Evolutionary conservation across 2,797 vertebrate genomes (phyloP).

Genomic region (Eulemur rubriventer): DNA sequence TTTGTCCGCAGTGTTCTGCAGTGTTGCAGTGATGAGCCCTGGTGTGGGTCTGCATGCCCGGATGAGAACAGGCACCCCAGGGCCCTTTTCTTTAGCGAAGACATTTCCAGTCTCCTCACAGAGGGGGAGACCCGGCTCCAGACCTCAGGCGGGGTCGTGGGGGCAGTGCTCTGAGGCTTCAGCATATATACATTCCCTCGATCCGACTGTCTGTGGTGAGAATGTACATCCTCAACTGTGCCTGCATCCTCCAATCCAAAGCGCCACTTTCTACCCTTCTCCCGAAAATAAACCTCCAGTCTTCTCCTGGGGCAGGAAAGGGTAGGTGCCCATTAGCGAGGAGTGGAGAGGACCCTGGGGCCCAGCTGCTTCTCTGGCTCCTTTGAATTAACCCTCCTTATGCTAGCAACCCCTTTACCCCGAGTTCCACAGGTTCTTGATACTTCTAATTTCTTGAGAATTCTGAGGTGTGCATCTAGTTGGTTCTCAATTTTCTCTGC

Average conservation of each 20-base stretch:
- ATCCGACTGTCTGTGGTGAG: neutral
- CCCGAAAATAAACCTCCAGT: neutral
- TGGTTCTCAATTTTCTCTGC: neutral
- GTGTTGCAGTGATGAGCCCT: neutral
- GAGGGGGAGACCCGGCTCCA: neutral
- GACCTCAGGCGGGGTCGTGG: rapidly evolving
- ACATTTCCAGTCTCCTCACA: neutral
- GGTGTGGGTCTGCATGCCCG: neutral
- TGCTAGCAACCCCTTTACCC: neutral
- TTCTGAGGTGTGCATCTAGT: neutral
- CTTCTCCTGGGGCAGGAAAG: neutral
- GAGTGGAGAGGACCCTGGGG: neutral
- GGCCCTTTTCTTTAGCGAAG: neutral
- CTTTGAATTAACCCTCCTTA: neutral
- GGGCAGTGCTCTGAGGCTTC: neutral
- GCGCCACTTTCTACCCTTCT: neutral
- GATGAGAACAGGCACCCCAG: rapidly evolving
- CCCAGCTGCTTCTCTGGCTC: neutral
- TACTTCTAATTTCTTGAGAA: neutral
- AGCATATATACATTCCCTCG: too few relatives aligned
- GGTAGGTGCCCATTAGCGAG: too few relatives aligned
- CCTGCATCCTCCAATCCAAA: neutral
- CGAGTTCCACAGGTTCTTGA: neutral
- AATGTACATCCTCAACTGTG: neutral
- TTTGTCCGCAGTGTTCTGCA: neutral